Conservation (phyloP, 2,888 invertebrate genomes). For the Epirrita christyi region DNA sequence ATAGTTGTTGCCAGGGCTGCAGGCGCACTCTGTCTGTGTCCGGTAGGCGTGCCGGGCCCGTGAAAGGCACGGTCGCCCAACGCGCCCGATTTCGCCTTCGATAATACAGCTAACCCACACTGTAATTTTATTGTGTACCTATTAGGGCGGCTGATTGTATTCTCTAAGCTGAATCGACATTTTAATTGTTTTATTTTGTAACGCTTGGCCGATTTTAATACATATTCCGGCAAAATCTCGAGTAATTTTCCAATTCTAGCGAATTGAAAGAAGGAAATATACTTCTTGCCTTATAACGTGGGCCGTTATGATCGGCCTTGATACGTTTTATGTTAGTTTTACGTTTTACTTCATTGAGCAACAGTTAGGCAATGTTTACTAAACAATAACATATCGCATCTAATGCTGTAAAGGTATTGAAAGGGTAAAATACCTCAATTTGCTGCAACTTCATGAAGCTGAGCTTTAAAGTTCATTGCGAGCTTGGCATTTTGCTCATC, state of each 20-base stretch:
- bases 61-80: slow-evolving; percentile 73
- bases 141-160: slow-evolving; percentile 36
- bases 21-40: slow-evolving; percentile 42
- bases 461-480: slow-evolving; percentile 63
- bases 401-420: slow-evolving; percentile 35
- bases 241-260: slow-evolving; percentile 25
- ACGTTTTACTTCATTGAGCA: slow-evolving; percentile 52
- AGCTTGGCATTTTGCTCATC: slow-evolving; percentile 75
- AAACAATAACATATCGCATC: slow-evolving; percentile 48
- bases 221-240: slow-evolving; percentile 22
- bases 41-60: slow-evolving; percentile 63
- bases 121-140: slow-evolving; percentile 54
- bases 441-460: slow-evolving; percentile 38
- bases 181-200: slow-evolving; percentile 67
- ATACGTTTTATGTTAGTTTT: slow-evolving; percentile 51
- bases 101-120: slow-evolving; percentile 56
- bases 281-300: slow-evolving; percentile 48
- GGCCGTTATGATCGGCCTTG: slow-evolving; percentile 59
- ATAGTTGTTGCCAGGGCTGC: slow-evolving; percentile 42
- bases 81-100: slow-evolving; percentile 66
- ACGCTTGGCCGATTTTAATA: slow-evolving; percentile 50
- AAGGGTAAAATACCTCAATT: too few relatives aligned
- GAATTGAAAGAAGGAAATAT: slow-evolving; percentile 45
- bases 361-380: slow-evolving; percentile 57
- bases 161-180: slow-evolving; percentile 48